phyloP scores from a whole-genome alignment of 2,888 invertebrate genomes.

The Drosophila nr. perissopoda region DNA sequence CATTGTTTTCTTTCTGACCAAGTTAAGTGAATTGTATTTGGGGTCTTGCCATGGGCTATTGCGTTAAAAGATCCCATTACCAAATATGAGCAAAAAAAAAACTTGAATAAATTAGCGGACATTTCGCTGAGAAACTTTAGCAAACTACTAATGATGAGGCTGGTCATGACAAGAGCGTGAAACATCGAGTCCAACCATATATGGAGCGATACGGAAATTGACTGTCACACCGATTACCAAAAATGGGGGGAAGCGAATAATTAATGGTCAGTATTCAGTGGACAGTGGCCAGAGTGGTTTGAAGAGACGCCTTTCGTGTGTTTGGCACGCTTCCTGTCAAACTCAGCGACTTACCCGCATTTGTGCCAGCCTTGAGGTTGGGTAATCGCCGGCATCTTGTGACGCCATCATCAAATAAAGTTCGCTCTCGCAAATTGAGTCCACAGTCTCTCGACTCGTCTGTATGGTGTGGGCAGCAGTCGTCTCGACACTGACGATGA shows the following conservation, averaged over 20 bases:
- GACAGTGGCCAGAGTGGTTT: background rate
- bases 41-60: conserved; percentile 9
- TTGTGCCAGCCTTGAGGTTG: conserved; percentile 85
- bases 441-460: conserved; percentile 7
- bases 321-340: conserved; percentile 46
- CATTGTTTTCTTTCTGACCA: background rate
- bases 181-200: conserved; percentile 37
- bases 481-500: conserved; percentile 54
- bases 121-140: conserved; percentile 32
- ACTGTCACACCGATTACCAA: conserved; percentile 29
- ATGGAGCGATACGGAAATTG: conserved; percentile 61
- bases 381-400: conserved; percentile 81
- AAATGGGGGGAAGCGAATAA: conserved; percentile 13
- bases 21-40: background rate
- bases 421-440: conserved; percentile 24
- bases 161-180: conserved; percentile 25
- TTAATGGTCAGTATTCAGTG: conserved; percentile 35
- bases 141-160: conserved; percentile 7
- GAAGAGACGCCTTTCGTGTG: conserved; percentile 14
- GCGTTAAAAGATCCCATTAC: conserved; percentile 25
- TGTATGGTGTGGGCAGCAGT: conserved; percentile 62
- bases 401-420: conserved; percentile 84
- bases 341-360: conserved; percentile 84
- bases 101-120: conserved; percentile 57
- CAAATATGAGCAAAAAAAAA: conserved; percentile 42